These are phyloP conservation scores for Carapus acus DNA, from an alignment of 2,797 vertebrate genomes.

Conservation along the genomic window DNA sequence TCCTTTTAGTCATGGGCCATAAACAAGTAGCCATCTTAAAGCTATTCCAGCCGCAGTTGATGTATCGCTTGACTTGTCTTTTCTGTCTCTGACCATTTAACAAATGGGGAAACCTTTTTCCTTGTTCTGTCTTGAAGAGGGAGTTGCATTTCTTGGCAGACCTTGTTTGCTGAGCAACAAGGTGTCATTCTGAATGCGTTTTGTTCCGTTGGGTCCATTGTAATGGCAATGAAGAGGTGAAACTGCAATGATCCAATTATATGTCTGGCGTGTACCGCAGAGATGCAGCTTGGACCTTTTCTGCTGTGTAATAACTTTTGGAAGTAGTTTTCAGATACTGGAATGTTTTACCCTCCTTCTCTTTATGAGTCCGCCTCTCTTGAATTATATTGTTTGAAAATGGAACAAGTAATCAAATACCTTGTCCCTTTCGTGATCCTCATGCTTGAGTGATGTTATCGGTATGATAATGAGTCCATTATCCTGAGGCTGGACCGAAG, in stretches of 20 bases:
- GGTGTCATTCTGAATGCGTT: background rate
- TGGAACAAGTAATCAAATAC: slow-evolving; percentile 7
- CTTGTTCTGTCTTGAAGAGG: too few species aligned
- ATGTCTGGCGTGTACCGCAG: background rate
- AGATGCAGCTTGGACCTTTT: background rate
- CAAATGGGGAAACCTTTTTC: too few species aligned
- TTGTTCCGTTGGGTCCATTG: background rate
- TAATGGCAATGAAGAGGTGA: background rate
- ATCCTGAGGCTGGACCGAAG: slow-evolving; percentile 35
- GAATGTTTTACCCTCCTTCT: too few species aligned
- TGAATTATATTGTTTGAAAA: background rate
- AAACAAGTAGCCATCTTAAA: too few species aligned
- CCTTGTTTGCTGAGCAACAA: too few species aligned
- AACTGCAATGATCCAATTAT: background rate
- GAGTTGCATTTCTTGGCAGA: background rate
- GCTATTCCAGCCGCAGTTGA: too few species aligned
- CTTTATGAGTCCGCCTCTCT: too few species aligned
- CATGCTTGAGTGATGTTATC: slow-evolving; percentile 41
- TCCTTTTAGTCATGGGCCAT: too few species aligned
- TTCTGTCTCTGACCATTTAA: background rate
- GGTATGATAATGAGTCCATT: slow-evolving; percentile 37
- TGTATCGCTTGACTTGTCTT: background rate
- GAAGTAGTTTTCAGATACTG: background rate
- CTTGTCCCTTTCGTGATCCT: slow-evolving; percentile 19
- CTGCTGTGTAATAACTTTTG: background rate